These are phyloP conservation scores for Tetrax tetrax DNA, from an alignment of 2,113 vertebrate genomes.

Conservation along the genomic window DNA sequence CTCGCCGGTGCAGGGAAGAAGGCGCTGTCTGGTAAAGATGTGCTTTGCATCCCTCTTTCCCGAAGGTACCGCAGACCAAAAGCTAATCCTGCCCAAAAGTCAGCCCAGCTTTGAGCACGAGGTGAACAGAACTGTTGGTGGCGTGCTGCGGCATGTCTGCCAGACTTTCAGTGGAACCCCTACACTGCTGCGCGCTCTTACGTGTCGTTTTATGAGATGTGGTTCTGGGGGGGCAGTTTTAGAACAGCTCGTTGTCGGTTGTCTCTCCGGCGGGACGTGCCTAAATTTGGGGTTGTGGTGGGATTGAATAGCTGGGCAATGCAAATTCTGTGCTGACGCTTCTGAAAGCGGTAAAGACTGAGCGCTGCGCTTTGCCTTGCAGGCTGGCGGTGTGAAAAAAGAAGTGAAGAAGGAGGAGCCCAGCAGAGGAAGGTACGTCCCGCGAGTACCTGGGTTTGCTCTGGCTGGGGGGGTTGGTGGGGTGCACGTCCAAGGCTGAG, in stretches of 20 bases:
- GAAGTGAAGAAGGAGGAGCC: slow-evolving; percentile 44
- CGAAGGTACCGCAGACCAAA: not conserved
- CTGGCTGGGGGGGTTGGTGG: too few species aligned
- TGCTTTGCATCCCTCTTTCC: not conserved
- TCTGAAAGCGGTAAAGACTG: not conserved
- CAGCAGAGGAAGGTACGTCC: slow-evolving; percentile 71
- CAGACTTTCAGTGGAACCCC: not conserved
- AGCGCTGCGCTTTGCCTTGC: slow-evolving; percentile 40
- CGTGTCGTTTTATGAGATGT: accelerated
- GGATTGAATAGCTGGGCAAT: too few species aligned
- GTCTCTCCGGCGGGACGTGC: not conserved
- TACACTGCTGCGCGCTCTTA: accelerated
- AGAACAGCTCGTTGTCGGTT: not conserved
- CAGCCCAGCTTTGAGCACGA: accelerated
- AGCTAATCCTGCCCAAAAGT: not conserved
- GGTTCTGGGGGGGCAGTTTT: not conserved
- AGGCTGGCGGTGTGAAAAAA: slow-evolving; percentile 54
- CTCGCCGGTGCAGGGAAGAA: not conserved
- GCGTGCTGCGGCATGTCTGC: not conserved
- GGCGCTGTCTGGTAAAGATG: not conserved
- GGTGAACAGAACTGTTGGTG: accelerated
- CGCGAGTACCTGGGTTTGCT: too few species aligned
- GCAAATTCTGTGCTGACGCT: not conserved
- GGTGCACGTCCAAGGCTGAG: accelerated
- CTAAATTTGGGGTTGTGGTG: not conserved